A percentile compares a stretch with the other conserved stretches of the same genome.
These are phyloP conservation scores for Eumaeus atala DNA, from an alignment of 1,140 invertebrate genomes.

Conservation along the genomic window DNA sequence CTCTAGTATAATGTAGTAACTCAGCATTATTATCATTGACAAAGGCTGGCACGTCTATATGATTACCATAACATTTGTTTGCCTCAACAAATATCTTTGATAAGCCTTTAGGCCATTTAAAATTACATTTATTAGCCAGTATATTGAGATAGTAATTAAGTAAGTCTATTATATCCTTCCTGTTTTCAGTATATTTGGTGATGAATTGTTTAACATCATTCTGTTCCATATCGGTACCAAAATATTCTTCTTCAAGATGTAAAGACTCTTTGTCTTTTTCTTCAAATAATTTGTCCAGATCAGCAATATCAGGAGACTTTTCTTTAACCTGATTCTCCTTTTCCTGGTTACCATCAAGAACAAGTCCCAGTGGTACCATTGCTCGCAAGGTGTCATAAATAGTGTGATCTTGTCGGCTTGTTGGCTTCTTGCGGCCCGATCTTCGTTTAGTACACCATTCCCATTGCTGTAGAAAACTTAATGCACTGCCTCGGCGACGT, in stretches of 20 bases:
- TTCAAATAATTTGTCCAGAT: conserved; percentile 54
- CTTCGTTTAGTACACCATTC: conserved; percentile 83
- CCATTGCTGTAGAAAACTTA: conserved; percentile 81
- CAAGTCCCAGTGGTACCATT: conserved; percentile 57
- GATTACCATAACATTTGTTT: conserved; percentile 73
- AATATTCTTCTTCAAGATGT: conserved; percentile 69
- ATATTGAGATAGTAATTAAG: conserved; percentile 76
- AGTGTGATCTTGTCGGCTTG: conserved; percentile 71
- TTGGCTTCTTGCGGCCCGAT: conserved; percentile 76
- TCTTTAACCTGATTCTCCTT: conserved; percentile 14
- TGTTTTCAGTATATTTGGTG: conserved; percentile 67
- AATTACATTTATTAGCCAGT: conserved; percentile 76
- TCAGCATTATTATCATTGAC: conserved; percentile 66
- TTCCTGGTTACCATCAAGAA: conserved; percentile 61
- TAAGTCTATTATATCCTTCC: conserved; percentile 77
- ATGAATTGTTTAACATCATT: conserved; percentile 80
- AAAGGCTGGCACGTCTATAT: conserved; percentile 75
- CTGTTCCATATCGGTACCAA: conserved; percentile 78
- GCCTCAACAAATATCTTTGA: conserved; percentile 76
- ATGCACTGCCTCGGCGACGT: conserved; percentile 18
- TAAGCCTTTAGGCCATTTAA: conserved; percentile 79
- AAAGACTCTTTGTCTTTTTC: conserved; percentile 68
- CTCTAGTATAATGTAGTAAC: conserved; percentile 74
- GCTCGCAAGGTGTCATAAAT: conserved; percentile 80
- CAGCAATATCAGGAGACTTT: conserved; percentile 11